Conservation (phyloP, 1,140 invertebrate genomes). For the Nephotettix cincticeps region DNA sequence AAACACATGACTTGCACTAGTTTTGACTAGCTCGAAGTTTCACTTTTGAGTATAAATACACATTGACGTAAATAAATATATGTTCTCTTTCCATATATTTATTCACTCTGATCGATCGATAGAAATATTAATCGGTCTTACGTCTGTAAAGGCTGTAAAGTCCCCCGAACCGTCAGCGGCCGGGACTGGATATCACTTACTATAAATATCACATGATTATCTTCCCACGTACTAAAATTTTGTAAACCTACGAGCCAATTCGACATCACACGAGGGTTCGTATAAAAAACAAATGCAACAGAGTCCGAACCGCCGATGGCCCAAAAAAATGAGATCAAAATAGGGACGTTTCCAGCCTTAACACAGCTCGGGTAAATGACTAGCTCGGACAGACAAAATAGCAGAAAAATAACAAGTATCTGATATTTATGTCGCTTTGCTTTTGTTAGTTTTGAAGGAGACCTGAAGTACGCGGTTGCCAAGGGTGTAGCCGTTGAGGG, state of each 20-base stretch:
- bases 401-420: conserved; percentile 3
- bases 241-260: background rate
- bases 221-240: background rate
- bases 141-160: background rate
- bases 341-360: conserved; percentile 34
- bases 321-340: conserved; percentile 31
- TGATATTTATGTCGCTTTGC: conserved; percentile 77
- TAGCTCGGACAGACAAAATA: conserved; percentile 5
- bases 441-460: conserved; percentile 96
- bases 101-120: background rate
- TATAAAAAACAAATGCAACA: background rate
- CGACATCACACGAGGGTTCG: background rate
- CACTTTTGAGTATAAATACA: conserved; percentile 5
- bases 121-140: background rate
- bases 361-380: conserved; percentile 36
- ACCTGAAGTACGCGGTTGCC: conserved; percentile 98
- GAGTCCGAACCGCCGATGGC: background rate
- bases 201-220: conserved; percentile 14
- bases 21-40: conserved; percentile 39
- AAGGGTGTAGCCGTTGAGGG: conserved; percentile 95
- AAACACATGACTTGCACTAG: conserved; percentile 43
- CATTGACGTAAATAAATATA: background rate
- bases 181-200: background rate
- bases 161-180: background rate
- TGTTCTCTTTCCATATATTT: background rate